Evolutionary conservation across 1,140 invertebrate genomes (phyloP), one percentile per base, ranked within the genome.

Genomic region (Eumeta japonica): DNA sequence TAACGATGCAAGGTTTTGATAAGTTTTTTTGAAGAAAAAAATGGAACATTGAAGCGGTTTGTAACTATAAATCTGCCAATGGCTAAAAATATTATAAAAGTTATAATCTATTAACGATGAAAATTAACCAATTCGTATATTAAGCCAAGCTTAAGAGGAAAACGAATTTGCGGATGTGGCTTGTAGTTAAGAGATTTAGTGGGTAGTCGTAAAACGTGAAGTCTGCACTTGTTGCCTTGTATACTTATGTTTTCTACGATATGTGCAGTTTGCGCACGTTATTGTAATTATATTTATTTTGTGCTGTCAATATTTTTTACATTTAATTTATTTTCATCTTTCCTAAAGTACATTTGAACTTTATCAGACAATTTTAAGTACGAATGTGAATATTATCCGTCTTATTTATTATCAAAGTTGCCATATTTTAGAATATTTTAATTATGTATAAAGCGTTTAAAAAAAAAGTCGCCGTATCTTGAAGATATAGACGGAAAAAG

Each of bases 191-290:
- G 58, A 62, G 60, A 42, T 60, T 56, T 65, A 67, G 58, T 55
- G 60, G 58, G 55, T 68, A 63, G 55, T 62, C 58, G 45, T 49
- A 52, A 52, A 74, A 71, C 67, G 59, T 67, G 61, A 74, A 74
- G 70, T 74, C 70, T 74, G 70, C 67, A 74, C 67, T 64, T 52
- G 70, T 68, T 74, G 70, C 70, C 70, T 74, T 74, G 67, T 68
- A 71, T 65, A 59, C 58, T 58, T 58, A 57, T 61, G 63, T 48
- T 52, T 67, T 61, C 49, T 64, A 64, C 49, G 43, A 60, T 52
- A 44, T 49, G 50, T 58, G 58, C 56, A 52, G 50, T 41, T 50
- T 53, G 42, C 54, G 52, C 53, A 54, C 50, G 41, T 57, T 52
- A 35, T 43, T 45, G 37, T 58, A 48, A 48, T 56, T 53, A 24